Evolutionary conservation across 2,113 vertebrate genomes (phyloP).

Genomic region (Ciconia maguari): DNA sequence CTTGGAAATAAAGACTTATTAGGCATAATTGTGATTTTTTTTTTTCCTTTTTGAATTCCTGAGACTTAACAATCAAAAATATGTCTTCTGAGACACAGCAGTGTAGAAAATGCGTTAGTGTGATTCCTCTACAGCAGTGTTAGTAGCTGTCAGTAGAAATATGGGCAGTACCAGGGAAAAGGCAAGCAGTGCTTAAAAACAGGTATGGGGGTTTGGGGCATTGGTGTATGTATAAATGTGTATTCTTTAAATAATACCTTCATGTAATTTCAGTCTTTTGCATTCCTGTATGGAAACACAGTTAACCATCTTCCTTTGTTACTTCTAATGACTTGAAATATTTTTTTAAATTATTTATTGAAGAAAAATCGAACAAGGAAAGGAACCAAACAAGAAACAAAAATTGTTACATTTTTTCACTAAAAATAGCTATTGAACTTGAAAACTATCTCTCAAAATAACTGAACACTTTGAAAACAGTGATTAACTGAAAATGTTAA

Average conservation of each 20-base stretch:
- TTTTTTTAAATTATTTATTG: not conserved
- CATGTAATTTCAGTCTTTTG: not conserved
- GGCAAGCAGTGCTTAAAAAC: not conserved
- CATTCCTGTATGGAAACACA: not conserved
- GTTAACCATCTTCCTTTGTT: not conserved
- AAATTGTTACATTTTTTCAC: not conserved
- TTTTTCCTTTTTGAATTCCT: not conserved
- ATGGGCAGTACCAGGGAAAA: not conserved
- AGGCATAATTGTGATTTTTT: not conserved
- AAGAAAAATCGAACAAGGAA: not conserved
- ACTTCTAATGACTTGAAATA: not conserved
- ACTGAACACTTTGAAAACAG: not conserved
- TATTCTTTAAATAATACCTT: not conserved
- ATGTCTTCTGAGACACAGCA: not conserved
- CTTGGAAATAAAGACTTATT: constrained; percentile 59
- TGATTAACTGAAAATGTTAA: not conserved
- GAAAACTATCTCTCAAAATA: not conserved
- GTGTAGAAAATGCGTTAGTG: not conserved
- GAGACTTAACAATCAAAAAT: not conserved
- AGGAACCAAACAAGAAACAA: not conserved
- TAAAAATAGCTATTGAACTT: not conserved
- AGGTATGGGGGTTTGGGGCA: not conserved
- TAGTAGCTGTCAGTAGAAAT: not conserved
- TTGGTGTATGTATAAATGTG: not conserved
- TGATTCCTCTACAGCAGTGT: not conserved